phyloP scores from a whole-genome alignment of 2,797 vertebrate species.

The Columba guinea region DNA sequence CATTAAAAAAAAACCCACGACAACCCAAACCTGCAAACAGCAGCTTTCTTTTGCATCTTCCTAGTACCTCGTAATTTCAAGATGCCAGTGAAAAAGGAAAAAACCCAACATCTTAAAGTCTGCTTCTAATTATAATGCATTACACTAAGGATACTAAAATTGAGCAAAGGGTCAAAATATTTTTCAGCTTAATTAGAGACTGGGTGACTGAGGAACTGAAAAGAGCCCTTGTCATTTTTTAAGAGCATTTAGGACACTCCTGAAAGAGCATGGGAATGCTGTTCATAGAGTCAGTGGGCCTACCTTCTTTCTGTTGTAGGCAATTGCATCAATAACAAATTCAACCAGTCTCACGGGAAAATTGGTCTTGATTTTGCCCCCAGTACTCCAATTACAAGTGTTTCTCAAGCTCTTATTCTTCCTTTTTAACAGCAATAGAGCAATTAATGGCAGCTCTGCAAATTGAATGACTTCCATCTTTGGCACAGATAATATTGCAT shows the following conservation, averaged over 20 bases:
- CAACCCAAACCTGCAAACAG: slow-evolving; percentile 48
- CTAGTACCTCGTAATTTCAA: slow-evolving; percentile 35
- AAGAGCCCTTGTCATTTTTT: background rate
- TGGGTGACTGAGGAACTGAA: background rate
- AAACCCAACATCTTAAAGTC: slow-evolving; percentile 37
- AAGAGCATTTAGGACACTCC: background rate
- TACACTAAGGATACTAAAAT: background rate
- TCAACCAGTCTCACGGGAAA: background rate
- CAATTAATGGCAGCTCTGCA: slow-evolving; percentile 60
- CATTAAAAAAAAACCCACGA: slow-evolving; percentile 42
- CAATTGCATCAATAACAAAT: background rate
- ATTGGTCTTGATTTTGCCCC: background rate
- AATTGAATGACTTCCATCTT: slow-evolving; percentile 56
- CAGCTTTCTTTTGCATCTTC: slow-evolving; percentile 64
- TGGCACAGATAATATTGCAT: slow-evolving; percentile 48
- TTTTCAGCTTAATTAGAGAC: background rate
- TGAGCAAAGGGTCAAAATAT: background rate
- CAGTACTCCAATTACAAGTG: background rate
- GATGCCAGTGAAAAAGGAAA: background rate
- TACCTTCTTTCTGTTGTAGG: background rate
- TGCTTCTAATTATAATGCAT: slow-evolving; percentile 76
- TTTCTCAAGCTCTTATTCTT: background rate
- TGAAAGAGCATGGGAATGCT: background rate
- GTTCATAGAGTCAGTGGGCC: background rate
- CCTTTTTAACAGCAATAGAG: slow-evolving; percentile 22